Conservation (phyloP, 2,113 vertebrate species). For the Vidua chalybeata region DNA sequence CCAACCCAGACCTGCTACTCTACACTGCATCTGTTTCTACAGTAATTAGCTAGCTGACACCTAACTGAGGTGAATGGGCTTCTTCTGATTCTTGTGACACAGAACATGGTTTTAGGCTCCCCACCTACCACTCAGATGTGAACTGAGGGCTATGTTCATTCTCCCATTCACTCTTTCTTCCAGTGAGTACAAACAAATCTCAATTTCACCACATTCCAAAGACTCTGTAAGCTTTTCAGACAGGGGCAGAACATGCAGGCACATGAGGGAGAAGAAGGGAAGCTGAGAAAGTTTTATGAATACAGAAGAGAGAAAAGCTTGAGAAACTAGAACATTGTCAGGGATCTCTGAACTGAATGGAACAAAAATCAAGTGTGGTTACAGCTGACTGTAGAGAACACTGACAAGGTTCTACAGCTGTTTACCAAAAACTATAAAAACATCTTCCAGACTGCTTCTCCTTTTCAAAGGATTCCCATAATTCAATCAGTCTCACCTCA, state of each 20-base stretch:
- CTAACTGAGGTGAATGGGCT: not conserved
- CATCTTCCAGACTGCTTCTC: not conserved
- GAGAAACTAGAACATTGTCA: not conserved
- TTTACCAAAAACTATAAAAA: not conserved
- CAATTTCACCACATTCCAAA: not conserved
- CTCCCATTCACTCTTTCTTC: not conserved
- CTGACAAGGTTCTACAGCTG: not conserved
- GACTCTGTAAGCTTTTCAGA: not conserved
- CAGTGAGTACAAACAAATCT: not conserved
- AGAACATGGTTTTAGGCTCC: not conserved
- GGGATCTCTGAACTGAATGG: not conserved
- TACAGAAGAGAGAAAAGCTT: not conserved
- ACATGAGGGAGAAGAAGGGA: not conserved
- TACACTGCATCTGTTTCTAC: not conserved
- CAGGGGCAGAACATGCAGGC: not conserved
- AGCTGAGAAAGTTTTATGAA: not conserved
- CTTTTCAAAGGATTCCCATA: not conserved
- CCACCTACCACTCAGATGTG: rapidly evolving
- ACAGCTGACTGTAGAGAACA: not conserved
- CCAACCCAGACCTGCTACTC: not conserved
- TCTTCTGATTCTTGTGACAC: not conserved
- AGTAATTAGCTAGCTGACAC: not conserved
- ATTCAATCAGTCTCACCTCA: not conserved
- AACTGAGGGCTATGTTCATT: rapidly evolving
- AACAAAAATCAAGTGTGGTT: not conserved